Percentiles rank a stretch among this genome's conserved stretches.
phyloP scores from a whole-genome alignment of 2,888 invertebrate genomes.

The Catocala fraxini region DNA sequence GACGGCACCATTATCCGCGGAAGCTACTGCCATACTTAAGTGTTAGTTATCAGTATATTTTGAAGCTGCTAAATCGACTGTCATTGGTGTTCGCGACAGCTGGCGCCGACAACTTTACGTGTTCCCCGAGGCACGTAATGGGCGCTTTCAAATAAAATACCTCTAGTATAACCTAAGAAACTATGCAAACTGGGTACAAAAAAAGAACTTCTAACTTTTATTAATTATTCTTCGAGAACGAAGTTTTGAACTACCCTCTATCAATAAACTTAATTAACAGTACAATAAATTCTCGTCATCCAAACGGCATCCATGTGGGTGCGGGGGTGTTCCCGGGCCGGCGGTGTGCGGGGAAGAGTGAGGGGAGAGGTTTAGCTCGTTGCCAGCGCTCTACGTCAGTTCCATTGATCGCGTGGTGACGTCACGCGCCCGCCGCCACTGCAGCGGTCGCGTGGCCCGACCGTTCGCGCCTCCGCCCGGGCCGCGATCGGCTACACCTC shows the following conservation, averaged over 20 bases:
- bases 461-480: slow-evolving; percentile 46
- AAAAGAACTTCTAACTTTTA: slow-evolving; percentile 22
- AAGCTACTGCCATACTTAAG: no score
- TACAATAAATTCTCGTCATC: slow-evolving; percentile 50
- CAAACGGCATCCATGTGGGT: slow-evolving; percentile 38
- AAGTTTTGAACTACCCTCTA: slow-evolving; percentile 42
- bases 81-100: no score
- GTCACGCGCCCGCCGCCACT: slow-evolving; percentile 66
- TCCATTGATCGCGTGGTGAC: slow-evolving; percentile 79
- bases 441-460: slow-evolving; percentile 61
- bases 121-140: no score
- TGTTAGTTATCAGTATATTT: no score
- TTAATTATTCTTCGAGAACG: slow-evolving; percentile 33
- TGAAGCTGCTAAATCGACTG: no score
- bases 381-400: slow-evolving; percentile 63
- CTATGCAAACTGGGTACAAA: slow-evolving; percentile 7
- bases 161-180: slow-evolving; percentile 19
- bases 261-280: slow-evolving; percentile 55
- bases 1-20: no score
- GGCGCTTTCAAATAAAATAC: no score
- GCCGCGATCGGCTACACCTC: slow-evolving; percentile 26
- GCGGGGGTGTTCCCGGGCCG: slow-evolving; percentile 42
- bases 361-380: slow-evolving; percentile 26
- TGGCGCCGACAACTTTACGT: no score
- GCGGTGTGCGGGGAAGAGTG: slow-evolving; percentile 38